phyloP scores from a whole-genome alignment of 2,113 vertebrate species.

The Saimiri boliviensis region DNA sequence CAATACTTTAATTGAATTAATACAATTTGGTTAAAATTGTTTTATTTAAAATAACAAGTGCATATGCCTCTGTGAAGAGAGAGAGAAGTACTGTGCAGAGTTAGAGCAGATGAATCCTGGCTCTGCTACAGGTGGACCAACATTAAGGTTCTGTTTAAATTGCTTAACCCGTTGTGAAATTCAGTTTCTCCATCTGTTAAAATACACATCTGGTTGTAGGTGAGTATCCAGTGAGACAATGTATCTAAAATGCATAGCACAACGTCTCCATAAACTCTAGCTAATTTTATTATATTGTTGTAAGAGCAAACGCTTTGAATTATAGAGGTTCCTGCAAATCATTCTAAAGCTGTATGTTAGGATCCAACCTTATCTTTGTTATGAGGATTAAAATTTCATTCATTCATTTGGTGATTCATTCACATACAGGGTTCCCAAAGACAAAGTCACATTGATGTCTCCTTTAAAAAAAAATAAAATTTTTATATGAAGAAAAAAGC shows the following conservation, averaged over 20 bases:
- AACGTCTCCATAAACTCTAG: background rate
- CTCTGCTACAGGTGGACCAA: background rate
- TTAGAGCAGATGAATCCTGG: background rate
- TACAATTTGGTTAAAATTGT: background rate
- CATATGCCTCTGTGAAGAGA: background rate
- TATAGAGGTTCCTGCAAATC: background rate
- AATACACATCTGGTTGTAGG: background rate
- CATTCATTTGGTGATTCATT: background rate
- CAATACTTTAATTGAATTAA: background rate
- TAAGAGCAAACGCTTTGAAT: constrained; percentile 4
- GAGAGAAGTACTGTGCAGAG: background rate
- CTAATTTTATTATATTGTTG: background rate
- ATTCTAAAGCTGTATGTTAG: background rate
- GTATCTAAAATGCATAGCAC: background rate
- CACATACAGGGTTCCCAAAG: background rate
- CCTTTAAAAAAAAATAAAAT: background rate
- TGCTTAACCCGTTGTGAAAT: background rate
- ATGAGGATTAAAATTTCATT: constrained; percentile 11
- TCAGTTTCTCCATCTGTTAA: background rate
- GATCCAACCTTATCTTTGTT: background rate
- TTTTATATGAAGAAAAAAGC: background rate
- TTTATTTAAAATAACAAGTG: background rate
- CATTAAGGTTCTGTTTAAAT: background rate
- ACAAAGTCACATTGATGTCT: background rate
- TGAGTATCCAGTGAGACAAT: background rate